These are phyloP conservation scores for Rousettus leschenaultii DNA, from an alignment of 2,113 vertebrate genomes.

Conservation along the genomic window DNA sequence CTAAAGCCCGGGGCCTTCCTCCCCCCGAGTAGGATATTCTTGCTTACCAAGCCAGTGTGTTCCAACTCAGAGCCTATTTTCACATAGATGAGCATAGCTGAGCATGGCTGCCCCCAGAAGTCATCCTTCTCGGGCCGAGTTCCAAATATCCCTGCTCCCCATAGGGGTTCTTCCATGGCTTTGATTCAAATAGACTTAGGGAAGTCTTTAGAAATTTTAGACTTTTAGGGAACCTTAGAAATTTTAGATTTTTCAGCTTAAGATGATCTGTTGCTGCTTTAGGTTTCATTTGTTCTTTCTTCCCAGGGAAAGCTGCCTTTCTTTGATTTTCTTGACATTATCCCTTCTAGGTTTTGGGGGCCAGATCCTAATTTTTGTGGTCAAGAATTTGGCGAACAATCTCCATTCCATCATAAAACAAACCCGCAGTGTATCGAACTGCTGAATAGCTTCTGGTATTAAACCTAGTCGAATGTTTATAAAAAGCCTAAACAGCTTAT, in stretches of 20 bases:
- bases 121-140: background rate
- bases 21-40: background rate
- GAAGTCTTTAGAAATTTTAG: background rate
- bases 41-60: background rate
- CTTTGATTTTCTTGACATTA: conserved; percentile 14
- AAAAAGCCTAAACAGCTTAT: background rate
- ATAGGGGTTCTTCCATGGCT: background rate
- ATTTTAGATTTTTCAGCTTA: background rate
- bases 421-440: background rate
- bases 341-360: background rate
- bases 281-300: background rate
- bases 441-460: conserved; percentile 22
- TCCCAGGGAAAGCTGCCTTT: background rate
- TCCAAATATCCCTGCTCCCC: background rate
- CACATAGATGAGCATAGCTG: background rate
- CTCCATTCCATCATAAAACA: background rate
- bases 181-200: background rate
- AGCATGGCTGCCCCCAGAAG: background rate
- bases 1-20: background rate
- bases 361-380: conserved; percentile 8
- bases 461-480: conserved; percentile 26
- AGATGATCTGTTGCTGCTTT: background rate
- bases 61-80: background rate
- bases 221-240: too few relatives aligned
- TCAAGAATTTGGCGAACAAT: background rate